Evolutionary conservation across 2,797 vertebrate genomes (phyloP).

Genomic region (Thaleichthys pacificus): DNA sequence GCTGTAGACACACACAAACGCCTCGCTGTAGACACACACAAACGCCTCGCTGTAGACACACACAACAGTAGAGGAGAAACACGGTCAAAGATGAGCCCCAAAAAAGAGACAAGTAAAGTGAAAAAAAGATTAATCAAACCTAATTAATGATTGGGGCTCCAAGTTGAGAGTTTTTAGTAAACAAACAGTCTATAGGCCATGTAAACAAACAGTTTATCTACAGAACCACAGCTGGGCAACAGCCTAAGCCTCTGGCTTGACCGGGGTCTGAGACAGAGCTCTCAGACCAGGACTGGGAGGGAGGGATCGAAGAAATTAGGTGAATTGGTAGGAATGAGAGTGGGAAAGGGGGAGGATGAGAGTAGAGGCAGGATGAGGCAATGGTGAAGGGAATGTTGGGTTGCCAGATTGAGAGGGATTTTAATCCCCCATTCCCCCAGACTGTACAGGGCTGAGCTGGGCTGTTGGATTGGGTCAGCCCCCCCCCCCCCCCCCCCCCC

Average conservation of each 20-base stretch:
- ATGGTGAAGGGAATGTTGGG: constrained; percentile 20
- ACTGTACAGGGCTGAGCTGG: constrained; percentile 27
- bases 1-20: not conserved
- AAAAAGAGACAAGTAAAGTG: too few relatives aligned
- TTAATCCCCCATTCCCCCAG: constrained; percentile 50
- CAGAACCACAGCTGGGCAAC: not conserved
- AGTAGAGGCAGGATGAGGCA: constrained; percentile 30
- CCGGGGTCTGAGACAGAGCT: too few relatives aligned
- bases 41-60: not conserved
- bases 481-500: constrained; percentile 17
- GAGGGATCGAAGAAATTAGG: not conserved
- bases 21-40: not conserved
- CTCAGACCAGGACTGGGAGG: not conserved
- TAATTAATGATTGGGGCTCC: too few relatives aligned
- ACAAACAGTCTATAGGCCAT: not conserved
- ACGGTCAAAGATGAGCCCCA: not conserved
- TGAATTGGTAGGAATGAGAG: constrained; percentile 63
- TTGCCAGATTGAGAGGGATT: constrained; percentile 44
- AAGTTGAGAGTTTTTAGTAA: not conserved
- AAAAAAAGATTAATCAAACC: too few relatives aligned
- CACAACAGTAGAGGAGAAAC: not conserved
- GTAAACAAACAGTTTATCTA: not conserved
- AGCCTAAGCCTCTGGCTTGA: too few relatives aligned
- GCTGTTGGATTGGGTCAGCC: constrained; percentile 2
- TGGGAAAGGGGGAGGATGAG: constrained; percentile 57